Evolutionary conservation across 2,888 invertebrate genomes (phyloP).

Genomic region (Calephelis perditalis): DNA sequence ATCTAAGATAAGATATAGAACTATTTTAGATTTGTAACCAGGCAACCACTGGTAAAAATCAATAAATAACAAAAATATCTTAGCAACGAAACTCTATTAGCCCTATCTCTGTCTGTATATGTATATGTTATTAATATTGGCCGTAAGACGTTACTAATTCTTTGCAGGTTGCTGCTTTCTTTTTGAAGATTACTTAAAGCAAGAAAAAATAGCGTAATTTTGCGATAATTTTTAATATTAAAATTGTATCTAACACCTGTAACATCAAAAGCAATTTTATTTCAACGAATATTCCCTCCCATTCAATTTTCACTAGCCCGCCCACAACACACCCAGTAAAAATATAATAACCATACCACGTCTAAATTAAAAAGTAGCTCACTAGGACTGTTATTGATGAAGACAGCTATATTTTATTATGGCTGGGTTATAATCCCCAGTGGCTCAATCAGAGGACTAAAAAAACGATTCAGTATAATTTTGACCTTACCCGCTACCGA

Average conservation of each 20-base stretch:
- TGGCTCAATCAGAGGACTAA: conserved; percentile 57
- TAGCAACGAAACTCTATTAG: no score
- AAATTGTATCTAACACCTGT: background rate
- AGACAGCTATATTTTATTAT: conserved; percentile 26
- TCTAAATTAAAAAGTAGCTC: conserved; percentile 43
- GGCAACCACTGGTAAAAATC: no score
- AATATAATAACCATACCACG: conserved; percentile 50
- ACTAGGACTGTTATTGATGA: conserved; percentile 28
- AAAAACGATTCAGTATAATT: conserved; percentile 48
- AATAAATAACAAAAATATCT: no score
- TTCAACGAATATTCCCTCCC: conserved; percentile 46
- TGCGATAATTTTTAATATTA: no score
- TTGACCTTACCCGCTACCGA: conserved; percentile 67
- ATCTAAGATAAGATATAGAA: no score
- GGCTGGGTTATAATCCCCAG: conserved; percentile 44
- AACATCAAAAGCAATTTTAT: conserved; percentile 38
- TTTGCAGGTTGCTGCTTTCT: no score
- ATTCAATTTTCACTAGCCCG: conserved; percentile 58
- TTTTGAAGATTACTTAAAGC: no score
- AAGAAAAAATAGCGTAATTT: no score
- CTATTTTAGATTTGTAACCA: no score
- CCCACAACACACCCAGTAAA: conserved; percentile 53
- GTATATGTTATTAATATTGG: no score
- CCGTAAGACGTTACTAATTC: no score
- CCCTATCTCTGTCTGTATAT: no score